Conservation (phyloP, 1,140 invertebrate species). For the Stegodyphus dumicola region DNA sequence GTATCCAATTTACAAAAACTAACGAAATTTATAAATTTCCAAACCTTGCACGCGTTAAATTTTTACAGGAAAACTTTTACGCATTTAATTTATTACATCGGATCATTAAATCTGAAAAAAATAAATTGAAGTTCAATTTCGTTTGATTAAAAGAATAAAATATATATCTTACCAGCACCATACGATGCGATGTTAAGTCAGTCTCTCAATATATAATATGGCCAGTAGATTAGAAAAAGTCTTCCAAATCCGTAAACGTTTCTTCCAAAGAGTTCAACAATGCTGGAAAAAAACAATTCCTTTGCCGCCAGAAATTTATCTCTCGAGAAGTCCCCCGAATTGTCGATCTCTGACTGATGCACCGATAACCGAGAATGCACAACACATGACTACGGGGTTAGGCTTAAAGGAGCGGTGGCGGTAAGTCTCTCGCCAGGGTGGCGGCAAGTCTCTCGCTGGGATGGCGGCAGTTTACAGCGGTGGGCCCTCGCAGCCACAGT, state of each 20-base stretch:
- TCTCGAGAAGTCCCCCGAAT: too few relatives aligned
- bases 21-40: too few relatives aligned
- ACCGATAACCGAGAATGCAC: not conserved
- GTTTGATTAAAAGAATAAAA: not conserved
- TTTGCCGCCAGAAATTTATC: too few relatives aligned
- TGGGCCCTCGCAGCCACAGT: not conserved
- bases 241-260: too few relatives aligned
- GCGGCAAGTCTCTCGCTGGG: not conserved
- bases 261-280: too few relatives aligned
- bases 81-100: too few relatives aligned
- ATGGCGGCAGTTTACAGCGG: not conserved
- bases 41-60: too few relatives aligned
- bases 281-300: too few relatives aligned
- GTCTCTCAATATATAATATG: too few relatives aligned
- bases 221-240: too few relatives aligned
- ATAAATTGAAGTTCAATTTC: not conserved
- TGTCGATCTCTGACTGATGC: not conserved
- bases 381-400: not conserved
- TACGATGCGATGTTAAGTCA: constrained; percentile 24
- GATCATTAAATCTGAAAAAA: not conserved
- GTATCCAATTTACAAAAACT: too few relatives aligned
- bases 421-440: not conserved
- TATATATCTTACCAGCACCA: constrained; percentile 34
- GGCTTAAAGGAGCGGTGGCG: constrained; percentile 9
- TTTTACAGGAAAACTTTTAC: too few relatives aligned